A percentile compares a stretch with the other conserved stretches of the same genome.
These are phyloP conservation scores for Strix uralensis DNA, from an alignment of 2,113 vertebrate species.

Conservation along the genomic window DNA sequence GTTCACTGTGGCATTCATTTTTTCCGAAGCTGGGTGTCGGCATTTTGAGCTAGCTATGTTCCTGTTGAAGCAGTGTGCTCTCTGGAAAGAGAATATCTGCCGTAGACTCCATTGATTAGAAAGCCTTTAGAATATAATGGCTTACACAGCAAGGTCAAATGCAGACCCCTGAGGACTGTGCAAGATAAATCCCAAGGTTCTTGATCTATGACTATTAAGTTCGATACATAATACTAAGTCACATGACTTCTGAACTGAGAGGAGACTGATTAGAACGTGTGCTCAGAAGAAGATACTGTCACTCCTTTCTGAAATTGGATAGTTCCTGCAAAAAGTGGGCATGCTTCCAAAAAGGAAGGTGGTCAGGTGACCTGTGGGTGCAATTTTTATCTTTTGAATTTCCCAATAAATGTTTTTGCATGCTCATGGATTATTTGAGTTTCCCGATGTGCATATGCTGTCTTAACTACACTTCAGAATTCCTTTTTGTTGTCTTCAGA, in stretches of 20 bases:
- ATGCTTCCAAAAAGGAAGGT: background rate
- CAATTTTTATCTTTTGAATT: background rate
- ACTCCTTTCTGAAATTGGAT: background rate
- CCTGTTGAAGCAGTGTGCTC: background rate
- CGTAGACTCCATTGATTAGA: background rate
- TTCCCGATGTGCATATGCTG: background rate
- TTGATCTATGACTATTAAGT: background rate
- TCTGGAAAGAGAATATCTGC: background rate
- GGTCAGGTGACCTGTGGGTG: background rate
- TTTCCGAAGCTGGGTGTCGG: background rate
- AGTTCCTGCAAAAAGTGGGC: background rate
- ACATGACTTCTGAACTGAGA: background rate
- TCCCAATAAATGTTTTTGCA: background rate
- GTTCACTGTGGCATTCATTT: background rate
- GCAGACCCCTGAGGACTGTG: background rate
- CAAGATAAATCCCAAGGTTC: background rate
- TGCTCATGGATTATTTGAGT: background rate
- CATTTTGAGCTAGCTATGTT: background rate
- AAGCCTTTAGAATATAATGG: background rate
- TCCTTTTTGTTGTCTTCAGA: background rate
- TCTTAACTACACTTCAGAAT: background rate
- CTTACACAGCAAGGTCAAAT: background rate
- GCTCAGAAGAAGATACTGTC: background rate
- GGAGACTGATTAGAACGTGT: accelerated
- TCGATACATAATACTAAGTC: background rate